Base-by-base conservation (phyloP, 2,113 vertebrate genomes). In the Bambusicola thoracicus region DNA sequence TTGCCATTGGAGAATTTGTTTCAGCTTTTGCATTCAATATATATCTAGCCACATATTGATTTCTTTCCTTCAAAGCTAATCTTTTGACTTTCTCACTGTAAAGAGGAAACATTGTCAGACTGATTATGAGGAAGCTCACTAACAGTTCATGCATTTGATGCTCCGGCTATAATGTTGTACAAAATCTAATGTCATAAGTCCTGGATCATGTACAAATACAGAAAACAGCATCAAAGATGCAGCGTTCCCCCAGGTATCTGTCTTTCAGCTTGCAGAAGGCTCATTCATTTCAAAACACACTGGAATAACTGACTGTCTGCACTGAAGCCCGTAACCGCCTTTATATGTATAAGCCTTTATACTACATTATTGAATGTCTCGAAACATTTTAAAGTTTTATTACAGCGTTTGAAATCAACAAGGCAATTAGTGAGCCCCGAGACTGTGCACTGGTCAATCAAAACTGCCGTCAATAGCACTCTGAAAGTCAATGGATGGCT, bases 381-480 rank as follows among this genome's bases (percentile, higher is more conserved):
- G 43, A 95, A 91, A 81, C 67, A 92, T 95, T 95, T 78, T 73
- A 49, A 96, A 90, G 81, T 69, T 94, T 94, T 95, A 89, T 95
- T 93, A 21, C 6, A 27, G 72, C 38, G 36, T 76, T 92, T 93
- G 94, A 97, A 97, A 97, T 85, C 87, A 97, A 95, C 86, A 81
- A 96, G 79, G 81, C 95, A 96, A 97, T 97, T 94, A 97, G 95
- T 16, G 78, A 92, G 92, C 85, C 87, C 83, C 82, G 63, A 93
- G 83, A 36, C 61, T 24, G 22, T 20, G 58, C 41, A 58, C 49
- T 76, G 85, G 87, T 92, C 92, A 97, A 87, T 94, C 82, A 92
- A 77, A 94, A 82, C 68, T 84, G 70, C 74, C 80, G 85, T 83
- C 89, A 87, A 73, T 36, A 81, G 65, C 22, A 63, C 68, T 95